phyloP scores from a whole-genome alignment of 2,113 vertebrate species.

The Caracal caracal region DNA sequence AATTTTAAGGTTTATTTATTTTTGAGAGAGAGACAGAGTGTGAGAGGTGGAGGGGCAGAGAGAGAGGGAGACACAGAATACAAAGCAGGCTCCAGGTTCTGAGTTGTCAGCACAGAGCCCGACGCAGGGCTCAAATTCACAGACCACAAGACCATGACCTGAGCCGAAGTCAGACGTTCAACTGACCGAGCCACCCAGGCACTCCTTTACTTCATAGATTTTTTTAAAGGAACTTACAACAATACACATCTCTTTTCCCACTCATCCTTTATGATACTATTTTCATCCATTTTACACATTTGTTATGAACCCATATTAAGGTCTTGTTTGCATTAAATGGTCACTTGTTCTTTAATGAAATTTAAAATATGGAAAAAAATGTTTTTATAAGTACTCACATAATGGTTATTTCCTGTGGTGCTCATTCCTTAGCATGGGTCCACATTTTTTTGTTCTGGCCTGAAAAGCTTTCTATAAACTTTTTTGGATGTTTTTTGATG shows the following conservation, averaged over 20 bases:
- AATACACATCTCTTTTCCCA: not conserved
- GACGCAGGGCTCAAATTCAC: no score
- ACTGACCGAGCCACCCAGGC: no score
- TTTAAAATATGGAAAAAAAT: not conserved
- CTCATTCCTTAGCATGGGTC: not conserved
- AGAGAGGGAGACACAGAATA: no score
- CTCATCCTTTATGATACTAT: not conserved
- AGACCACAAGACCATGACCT: no score
- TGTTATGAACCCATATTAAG: not conserved
- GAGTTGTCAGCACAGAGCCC: no score
- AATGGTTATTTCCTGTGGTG: not conserved
- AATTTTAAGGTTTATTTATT: no score
- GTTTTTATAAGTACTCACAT: not conserved
- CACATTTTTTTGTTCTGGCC: not conserved
- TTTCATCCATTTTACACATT: not conserved
- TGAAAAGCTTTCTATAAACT: not conserved
- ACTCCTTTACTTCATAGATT: not conserved
- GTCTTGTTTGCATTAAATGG: not conserved
- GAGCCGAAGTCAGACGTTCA: no score
- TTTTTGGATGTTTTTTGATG: not conserved
- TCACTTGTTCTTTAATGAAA: not conserved
- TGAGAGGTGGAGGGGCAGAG: no score
- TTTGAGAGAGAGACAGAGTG: no score
- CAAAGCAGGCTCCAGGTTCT: no score
- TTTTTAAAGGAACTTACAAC: not conserved